Conservation (phyloP, 2,113 vertebrate genomes). For the Nothocercus julius region DNA sequence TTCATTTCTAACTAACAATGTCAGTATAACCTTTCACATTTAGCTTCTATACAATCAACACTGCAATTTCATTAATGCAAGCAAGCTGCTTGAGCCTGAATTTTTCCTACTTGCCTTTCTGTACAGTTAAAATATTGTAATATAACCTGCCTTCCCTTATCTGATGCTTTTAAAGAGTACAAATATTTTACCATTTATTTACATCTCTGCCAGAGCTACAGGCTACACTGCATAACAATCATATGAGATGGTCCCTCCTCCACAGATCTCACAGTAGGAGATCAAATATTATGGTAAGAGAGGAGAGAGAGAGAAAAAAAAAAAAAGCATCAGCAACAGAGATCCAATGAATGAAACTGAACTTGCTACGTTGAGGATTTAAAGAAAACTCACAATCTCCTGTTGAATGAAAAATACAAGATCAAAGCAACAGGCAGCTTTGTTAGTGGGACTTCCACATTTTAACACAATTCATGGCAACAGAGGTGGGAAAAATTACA, state of each 20-base stretch:
- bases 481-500: background rate
- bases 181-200: background rate
- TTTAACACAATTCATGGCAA: background rate
- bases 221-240: background rate
- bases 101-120: background rate
- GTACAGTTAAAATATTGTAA: background rate
- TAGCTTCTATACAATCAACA: background rate
- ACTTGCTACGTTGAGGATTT: background rate
- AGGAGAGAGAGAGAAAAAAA: background rate
- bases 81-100: background rate
- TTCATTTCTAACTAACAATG: conserved; percentile 29
- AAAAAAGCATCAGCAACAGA: background rate
- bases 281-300: background rate
- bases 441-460: background rate
- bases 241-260: background rate
- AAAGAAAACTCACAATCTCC: background rate
- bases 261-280: background rate
- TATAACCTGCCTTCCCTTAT: background rate
- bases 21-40: conserved; percentile 17
- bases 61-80: background rate
- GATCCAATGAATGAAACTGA: background rate
- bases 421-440: background rate
- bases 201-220: background rate
- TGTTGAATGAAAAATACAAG: background rate
- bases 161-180: background rate